Percentiles rank a stretch among this genome's conserved stretches.
These are phyloP conservation scores for Oreocharis arfaki DNA, from an alignment of 2,113 vertebrate species.

Conservation along the genomic window DNA sequence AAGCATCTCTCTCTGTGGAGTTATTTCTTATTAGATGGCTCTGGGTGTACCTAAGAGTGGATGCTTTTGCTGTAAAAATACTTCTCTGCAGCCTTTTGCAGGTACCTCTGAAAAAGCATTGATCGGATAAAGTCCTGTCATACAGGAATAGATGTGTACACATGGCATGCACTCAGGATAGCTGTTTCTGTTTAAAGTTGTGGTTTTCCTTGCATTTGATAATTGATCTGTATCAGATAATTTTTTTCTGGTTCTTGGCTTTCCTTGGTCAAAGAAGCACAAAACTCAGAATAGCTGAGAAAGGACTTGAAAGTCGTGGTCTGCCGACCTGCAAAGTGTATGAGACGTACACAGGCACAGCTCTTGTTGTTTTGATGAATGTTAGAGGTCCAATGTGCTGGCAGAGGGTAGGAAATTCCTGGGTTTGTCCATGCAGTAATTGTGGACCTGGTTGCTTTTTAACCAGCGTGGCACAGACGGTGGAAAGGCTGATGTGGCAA, in stretches of 20 bases:
- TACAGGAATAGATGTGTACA: background rate
- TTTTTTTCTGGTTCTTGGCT: background rate
- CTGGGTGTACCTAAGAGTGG: background rate
- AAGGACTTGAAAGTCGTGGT: background rate
- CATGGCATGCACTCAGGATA: background rate
- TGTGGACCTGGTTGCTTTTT: background rate
- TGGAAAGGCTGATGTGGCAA: background rate
- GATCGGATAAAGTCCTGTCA: background rate
- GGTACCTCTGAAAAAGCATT: background rate
- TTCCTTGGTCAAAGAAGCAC: background rate
- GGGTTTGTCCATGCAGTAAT: background rate
- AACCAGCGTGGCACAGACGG: accelerated
- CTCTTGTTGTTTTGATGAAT: background rate
- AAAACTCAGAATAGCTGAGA: background rate
- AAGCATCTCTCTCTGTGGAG: background rate
- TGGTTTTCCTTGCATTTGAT: background rate
- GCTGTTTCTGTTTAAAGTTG: background rate
- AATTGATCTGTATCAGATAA: background rate
- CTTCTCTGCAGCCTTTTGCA: background rate
- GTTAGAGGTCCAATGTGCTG: background rate
- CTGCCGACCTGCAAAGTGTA: background rate
- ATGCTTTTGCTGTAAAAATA: background rate
- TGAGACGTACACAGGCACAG: background rate
- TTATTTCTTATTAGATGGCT: background rate
- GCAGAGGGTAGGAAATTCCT: background rate